Base-by-base conservation (phyloP, 2,113 vertebrate species). In the Cyanoliseus patagonus region DNA sequence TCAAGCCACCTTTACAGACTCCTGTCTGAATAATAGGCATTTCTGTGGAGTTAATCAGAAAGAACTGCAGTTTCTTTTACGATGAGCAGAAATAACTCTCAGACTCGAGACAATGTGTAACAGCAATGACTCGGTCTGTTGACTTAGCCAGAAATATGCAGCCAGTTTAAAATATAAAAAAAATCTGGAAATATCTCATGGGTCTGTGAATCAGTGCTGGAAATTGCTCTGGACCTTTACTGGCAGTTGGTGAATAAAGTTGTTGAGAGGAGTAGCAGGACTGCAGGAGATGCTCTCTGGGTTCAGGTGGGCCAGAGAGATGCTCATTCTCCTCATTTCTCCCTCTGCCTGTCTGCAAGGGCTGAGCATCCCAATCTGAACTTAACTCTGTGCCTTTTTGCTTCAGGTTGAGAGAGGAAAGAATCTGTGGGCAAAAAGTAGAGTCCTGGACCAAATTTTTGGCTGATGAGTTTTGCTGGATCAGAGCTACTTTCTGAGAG, bases 31-130 rank as follows among this genome's bases (percentile, higher is more conserved):
- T 79, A 96, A 62, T 49, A 76, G 52, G 46, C 62, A 64, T 93
- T 96, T 95, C 83, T 90, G 80, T 82, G 83, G 47, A 82, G 63
- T 95, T 94, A 91, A 82, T 96, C 63, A 66, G 83, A 91, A 93
- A 91, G 77, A 94, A 69, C 37, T 92, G 63, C 37, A 82, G 31
- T 92, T 78, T 75, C 74, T 92, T 91, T 76, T 76, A 91, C 46
- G 17, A 39, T 76, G 66, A 88, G 67, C 67, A 80, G 66, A 95
- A 94, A 84, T 72, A 90, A 69, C 77, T 83, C 66, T 76, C 39
- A 76, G 67, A 39, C 66, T 33, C 41, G 94, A 81, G 77, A 94
- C 91, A 94, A 82, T 73, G n/a, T 77, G 88, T 95, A 87, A 92
- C 87, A 95, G 83, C 77, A 76, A 39, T 94, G 88, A 93, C 88